Evolutionary conservation across 2,888 invertebrate species (phyloP).

Genomic region (Oscheius onirici): DNA sequence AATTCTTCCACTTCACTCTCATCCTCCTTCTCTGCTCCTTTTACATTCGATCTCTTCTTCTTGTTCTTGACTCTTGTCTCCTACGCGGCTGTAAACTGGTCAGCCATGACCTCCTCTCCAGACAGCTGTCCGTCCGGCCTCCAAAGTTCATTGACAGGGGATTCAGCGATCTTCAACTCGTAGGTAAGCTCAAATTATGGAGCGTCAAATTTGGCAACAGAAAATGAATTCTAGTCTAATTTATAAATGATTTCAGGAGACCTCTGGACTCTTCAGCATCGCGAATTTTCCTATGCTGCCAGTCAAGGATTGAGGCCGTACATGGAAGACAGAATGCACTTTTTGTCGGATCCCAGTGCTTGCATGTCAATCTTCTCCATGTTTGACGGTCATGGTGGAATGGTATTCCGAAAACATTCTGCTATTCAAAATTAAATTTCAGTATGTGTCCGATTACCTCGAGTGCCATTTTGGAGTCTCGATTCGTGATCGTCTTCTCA

Average conservation of each 20-base stretch:
- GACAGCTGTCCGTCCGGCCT: slow-evolving; percentile 34
- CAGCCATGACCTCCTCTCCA: slow-evolving; percentile 5
- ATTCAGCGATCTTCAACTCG: slow-evolving; percentile 40
- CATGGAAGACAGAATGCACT: slow-evolving; percentile 65
- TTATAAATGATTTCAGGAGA: not conserved
- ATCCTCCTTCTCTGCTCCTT: slow-evolving; percentile 3
- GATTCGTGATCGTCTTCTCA: slow-evolving; percentile 45
- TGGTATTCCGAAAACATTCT: slow-evolving; percentile 36
- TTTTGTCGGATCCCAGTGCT: slow-evolving; percentile 51
- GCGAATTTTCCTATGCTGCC: slow-evolving; percentile 55
- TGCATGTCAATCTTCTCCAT: slow-evolving; percentile 59
- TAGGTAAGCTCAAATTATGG: slow-evolving; percentile 31
- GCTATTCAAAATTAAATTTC: slow-evolving; percentile 12
- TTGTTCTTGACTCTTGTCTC: not conserved
- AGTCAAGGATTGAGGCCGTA: slow-evolving; percentile 38
- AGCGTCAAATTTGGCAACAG: not conserved
- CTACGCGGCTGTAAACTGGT: slow-evolving; percentile 2
- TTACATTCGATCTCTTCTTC: slow-evolving; percentile 17
- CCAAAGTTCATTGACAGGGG: slow-evolving; percentile 52
- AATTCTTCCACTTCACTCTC: not conserved
- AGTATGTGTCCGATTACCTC: slow-evolving; percentile 58
- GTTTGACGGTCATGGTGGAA: slow-evolving; percentile 67
- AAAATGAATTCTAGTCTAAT: not conserved
- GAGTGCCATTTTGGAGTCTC: slow-evolving; percentile 48
- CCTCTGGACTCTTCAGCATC: slow-evolving; percentile 46